Conservation (phyloP, 2,113 vertebrate genomes). For the Trachemys scripta region DNA sequence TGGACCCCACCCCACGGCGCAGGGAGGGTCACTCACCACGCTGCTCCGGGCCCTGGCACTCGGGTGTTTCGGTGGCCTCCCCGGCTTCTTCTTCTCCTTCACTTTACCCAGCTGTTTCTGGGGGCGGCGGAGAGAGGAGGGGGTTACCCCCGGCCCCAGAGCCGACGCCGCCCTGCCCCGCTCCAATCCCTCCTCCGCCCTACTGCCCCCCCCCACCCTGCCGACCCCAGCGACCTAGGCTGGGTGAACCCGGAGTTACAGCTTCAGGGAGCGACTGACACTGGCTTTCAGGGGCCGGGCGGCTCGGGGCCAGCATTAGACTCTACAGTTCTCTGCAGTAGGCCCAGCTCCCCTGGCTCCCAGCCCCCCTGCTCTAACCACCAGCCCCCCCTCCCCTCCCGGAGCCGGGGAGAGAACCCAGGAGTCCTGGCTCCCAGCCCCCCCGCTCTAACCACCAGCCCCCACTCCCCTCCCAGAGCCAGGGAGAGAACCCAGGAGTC, state of each 20-base stretch:
- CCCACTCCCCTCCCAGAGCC: too few relatives aligned
- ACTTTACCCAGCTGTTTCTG: neutral
- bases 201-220: too few relatives aligned
- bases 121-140: neutral
- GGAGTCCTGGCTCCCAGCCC: too few relatives aligned
- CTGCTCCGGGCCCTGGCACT: neutral
- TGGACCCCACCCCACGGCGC: neutral
- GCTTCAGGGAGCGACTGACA: neutral
- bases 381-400: too few relatives aligned
- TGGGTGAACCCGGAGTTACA: neutral
- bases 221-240: neutral
- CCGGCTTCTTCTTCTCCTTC: conserved; percentile 12
- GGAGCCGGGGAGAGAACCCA: too few relatives aligned
- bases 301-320: neutral
- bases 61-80: neutral
- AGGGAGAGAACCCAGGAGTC: too few relatives aligned
- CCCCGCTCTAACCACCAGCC: neutral
- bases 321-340: neutral
- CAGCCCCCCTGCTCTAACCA: too few relatives aligned
- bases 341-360: neutral
- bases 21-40: neutral
- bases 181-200: too few relatives aligned
- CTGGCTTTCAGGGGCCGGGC: neutral
- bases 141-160: neutral
- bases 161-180: too few relatives aligned